These are phyloP conservation scores for Pachypeltis micranthus DNA, from an alignment of 1,140 invertebrate genomes.

Conservation along the genomic window DNA sequence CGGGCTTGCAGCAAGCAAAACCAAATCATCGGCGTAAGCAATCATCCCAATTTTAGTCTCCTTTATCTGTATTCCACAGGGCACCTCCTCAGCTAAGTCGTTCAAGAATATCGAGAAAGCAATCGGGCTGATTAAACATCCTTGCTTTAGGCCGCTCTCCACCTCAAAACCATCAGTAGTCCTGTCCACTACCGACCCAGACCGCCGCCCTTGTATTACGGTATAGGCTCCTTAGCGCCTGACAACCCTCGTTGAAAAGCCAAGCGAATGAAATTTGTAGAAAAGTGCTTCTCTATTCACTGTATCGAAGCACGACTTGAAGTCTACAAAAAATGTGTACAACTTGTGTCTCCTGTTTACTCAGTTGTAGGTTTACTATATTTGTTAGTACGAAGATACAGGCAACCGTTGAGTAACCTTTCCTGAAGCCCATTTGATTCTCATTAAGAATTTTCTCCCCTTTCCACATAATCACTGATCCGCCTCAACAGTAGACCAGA, in stretches of 20 bases:
- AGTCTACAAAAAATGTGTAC: slow-evolving; percentile 9
- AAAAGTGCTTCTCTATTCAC: slow-evolving; percentile 5
- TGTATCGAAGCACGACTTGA: slow-evolving; percentile 12
- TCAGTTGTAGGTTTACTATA: slow-evolving; percentile 1
- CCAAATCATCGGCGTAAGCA: slow-evolving; percentile 22
- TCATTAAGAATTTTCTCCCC: slow-evolving; percentile 26
- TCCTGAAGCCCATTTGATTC: slow-evolving; percentile 28
- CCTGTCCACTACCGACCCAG: slow-evolving; percentile 8
- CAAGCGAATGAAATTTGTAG: not conserved
- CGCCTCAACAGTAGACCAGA: slow-evolving; percentile 23
- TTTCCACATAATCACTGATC: slow-evolving; percentile 23
- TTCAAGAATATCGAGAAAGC: slow-evolving; percentile 24
- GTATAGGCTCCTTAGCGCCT: slow-evolving; percentile 10
- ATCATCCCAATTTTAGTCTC: slow-evolving; percentile 9
- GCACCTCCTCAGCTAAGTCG: slow-evolving; percentile 17
- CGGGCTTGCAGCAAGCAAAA: slow-evolving; percentile 15
- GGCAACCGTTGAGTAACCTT: slow-evolving; percentile 22
- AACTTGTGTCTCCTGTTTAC: slow-evolving; percentile 2
- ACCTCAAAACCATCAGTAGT: slow-evolving; percentile 11
- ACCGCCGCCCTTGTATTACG: not conserved
- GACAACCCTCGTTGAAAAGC: slow-evolving; percentile 10
- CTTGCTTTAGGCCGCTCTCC: slow-evolving; percentile 24
- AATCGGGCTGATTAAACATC: slow-evolving; percentile 19
- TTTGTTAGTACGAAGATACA: slow-evolving; percentile 22
- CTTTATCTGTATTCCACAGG: slow-evolving; percentile 15